These are phyloP conservation scores for Danio choprae DNA, from an alignment of 2,797 vertebrate species.

Conservation along the genomic window DNA sequence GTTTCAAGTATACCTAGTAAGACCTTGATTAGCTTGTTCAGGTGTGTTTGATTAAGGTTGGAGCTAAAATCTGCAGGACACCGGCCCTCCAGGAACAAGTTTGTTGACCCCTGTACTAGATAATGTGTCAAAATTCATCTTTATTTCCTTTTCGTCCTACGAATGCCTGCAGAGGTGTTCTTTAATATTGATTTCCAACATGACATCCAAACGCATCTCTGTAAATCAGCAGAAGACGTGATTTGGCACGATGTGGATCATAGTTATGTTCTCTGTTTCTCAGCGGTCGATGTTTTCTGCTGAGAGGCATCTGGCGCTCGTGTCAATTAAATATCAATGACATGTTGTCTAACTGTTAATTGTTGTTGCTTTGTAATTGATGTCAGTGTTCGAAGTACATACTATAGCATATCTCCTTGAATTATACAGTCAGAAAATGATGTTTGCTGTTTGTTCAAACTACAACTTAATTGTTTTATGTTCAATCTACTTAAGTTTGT, in stretches of 20 bases:
- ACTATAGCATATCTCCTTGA: neutral
- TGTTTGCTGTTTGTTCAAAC: no score
- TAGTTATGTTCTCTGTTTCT: conserved; percentile 66
- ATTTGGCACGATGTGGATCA: conserved; percentile 49
- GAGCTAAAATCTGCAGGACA: no score
- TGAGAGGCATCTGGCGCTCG: conserved; percentile 52
- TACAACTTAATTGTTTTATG: no score
- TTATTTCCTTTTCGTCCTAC: neutral
- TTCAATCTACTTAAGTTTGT: no score
- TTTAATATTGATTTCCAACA: conserved; percentile 36
- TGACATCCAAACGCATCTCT: conserved; percentile 19
- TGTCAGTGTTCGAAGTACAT: neutral
- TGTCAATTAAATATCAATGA: neutral
- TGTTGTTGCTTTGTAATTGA: neutral
- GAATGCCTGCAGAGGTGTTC: conserved; percentile 20
- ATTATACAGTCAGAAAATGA: no score
- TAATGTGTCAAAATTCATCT: neutral
- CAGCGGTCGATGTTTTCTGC: conserved; percentile 61
- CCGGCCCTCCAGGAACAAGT: no score
- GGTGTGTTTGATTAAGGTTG: no score
- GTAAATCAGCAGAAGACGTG: conserved; percentile 8
- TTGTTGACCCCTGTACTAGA: no score
- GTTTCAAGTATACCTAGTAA: no score
- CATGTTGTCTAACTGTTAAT: neutral
- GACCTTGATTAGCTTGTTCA: no score